These are phyloP conservation scores for Macropis europaea DNA, from an alignment of 2,888 invertebrate species.

Conservation along the genomic window DNA sequence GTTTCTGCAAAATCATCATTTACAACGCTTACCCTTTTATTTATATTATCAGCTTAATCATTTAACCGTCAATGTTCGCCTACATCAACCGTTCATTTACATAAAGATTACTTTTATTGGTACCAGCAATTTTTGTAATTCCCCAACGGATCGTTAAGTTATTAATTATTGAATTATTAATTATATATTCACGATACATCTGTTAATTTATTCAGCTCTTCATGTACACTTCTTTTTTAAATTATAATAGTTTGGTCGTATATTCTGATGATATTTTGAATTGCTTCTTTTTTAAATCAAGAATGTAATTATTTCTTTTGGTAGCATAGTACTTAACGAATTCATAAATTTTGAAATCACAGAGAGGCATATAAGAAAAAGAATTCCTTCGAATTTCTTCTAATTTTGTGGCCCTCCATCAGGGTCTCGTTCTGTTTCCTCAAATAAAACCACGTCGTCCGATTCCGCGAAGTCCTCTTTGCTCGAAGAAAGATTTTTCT, in stretches of 20 bases:
- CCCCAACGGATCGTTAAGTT: too few species aligned
- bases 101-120: too few species aligned
- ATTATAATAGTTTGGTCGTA: too few species aligned
- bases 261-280: too few species aligned
- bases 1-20: constrained; percentile 10
- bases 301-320: background rate
- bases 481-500: constrained; percentile 42
- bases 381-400: constrained; percentile 26
- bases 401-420: constrained; percentile 34
- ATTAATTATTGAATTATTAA: too few species aligned
- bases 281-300: background rate
- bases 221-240: too few species aligned
- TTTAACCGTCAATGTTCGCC: background rate
- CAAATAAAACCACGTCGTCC: constrained; percentile 45
- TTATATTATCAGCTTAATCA: background rate
- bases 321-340: background rate
- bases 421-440: constrained; percentile 46
- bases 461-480: constrained; percentile 47
- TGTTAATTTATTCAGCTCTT: too few species aligned
- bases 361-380: background rate
- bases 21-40: background rate
- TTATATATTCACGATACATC: too few species aligned
- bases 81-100: too few species aligned
- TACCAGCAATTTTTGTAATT: too few species aligned
- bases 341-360: background rate